A percentile compares a stretch with the other conserved stretches of the same genome.
phyloP scores from a whole-genome alignment of 2,113 vertebrate genomes.

The Amblyornis subalaris region DNA sequence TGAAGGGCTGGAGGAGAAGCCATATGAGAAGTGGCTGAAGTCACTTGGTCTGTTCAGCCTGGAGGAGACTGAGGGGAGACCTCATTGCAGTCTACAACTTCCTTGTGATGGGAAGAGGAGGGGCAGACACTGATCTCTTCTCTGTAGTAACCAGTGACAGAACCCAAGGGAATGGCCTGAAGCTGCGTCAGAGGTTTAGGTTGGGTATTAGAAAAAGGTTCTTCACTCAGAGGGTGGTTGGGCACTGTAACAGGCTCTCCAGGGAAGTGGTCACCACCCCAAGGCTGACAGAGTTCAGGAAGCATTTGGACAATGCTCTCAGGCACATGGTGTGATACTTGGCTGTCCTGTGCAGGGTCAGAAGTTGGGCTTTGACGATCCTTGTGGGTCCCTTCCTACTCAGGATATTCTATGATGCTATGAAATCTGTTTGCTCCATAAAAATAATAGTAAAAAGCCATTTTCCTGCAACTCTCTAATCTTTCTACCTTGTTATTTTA shows the following conservation, averaged over 20 bases:
- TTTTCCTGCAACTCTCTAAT: neutral
- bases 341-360: neutral
- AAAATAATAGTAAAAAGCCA: neutral
- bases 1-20: neutral
- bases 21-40: fast-evolving
- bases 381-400: neutral
- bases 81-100: neutral
- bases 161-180: neutral
- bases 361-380: fast-evolving
- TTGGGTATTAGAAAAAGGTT: neutral
- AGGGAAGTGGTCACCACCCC: neutral
- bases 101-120: neutral
- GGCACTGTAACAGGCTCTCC: neutral
- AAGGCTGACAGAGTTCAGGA: neutral
- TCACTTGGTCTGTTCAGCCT: neutral
- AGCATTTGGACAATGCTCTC: neutral
- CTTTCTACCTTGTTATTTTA: neutral
- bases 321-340: neutral
- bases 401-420: neutral
- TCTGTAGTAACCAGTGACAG: neutral
- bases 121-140: neutral
- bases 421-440: neutral
- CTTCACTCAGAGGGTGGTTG: fast-evolving
- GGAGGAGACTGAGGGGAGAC: neutral
- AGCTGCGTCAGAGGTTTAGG: neutral